Percentiles rank a stretch among this genome's conserved stretches.
phyloP scores from a whole-genome alignment of 1,140 invertebrate species.

The Alviniconcha marisindica region DNA sequence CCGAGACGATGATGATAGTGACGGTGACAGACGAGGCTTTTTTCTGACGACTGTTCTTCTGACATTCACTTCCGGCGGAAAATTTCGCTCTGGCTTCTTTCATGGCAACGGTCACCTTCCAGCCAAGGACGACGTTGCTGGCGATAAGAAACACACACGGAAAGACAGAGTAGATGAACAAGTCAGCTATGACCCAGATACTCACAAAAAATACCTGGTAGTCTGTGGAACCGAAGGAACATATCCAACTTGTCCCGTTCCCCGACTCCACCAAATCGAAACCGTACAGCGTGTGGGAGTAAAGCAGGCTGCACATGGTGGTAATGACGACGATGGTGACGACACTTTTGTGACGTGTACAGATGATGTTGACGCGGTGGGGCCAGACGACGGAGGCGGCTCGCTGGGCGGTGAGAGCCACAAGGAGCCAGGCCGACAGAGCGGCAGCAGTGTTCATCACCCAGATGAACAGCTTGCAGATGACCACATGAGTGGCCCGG shows the following conservation, averaged over 20 bases:
- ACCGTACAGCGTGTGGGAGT: conserved; percentile 45
- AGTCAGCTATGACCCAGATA: conserved; percentile 51
- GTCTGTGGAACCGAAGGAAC: neutral
- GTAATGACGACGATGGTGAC: conserved; percentile 24
- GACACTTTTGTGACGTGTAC: conserved; percentile 30
- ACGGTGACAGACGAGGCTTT: conserved; percentile 44
- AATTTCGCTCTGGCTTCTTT: neutral
- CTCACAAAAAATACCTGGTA: conserved; percentile 41
- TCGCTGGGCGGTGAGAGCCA: conserved; percentile 46
- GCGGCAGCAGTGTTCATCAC: conserved; percentile 36
- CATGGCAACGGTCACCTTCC: neutral
- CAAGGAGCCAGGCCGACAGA: conserved; percentile 52
- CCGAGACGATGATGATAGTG: conserved; percentile 50
- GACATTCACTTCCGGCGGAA: neutral
- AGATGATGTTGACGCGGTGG: conserved; percentile 32
- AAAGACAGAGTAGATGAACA: conserved; percentile 21
- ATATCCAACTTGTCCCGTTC: neutral
- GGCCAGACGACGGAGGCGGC: conserved; percentile 39
- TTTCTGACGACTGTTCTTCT: neutral
- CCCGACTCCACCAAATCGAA: conserved; percentile 29
- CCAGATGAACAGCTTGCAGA: conserved; percentile 44
- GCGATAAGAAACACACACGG: neutral
- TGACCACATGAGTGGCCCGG: conserved; percentile 25
- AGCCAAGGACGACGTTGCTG: neutral
- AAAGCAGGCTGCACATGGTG: conserved; percentile 23